Evolutionary conservation across 2,888 invertebrate genomes (phyloP).

Genomic region (Sphaeridia pumilis): DNA sequence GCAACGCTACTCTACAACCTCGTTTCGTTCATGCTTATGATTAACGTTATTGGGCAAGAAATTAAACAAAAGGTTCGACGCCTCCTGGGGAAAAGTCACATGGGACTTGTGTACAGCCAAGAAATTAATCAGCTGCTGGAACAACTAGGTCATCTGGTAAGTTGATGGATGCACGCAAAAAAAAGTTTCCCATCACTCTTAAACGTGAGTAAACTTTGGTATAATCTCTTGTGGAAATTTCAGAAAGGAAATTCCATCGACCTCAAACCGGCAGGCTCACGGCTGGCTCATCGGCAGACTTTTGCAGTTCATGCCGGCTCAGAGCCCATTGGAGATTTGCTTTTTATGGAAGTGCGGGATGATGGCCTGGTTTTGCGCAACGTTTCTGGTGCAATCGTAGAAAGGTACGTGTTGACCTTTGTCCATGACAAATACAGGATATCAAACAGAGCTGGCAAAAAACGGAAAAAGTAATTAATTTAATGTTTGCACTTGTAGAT

Average conservation of each 20-base stretch:
- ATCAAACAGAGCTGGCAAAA: neutral
- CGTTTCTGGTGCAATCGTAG: constrained; percentile 72
- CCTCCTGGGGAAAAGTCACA: constrained; percentile 93
- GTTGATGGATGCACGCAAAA: constrained; percentile 34
- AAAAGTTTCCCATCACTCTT: neutral
- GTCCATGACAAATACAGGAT: neutral
- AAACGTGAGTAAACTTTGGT: neutral
- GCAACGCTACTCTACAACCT: constrained; percentile 94
- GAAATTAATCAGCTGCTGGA: constrained; percentile 94
- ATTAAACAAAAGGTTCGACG: constrained; percentile 78
- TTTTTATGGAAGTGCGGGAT: constrained; percentile 90
- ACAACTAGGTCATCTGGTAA: constrained; percentile 83
- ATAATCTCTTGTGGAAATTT: constrained; percentile 23
- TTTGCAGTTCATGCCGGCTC: constrained; percentile 95
- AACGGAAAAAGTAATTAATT: neutral
- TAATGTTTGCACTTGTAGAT: constrained; percentile 45
- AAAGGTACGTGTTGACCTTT: constrained; percentile 39
- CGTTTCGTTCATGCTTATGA: constrained; percentile 88
- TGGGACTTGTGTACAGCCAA: constrained; percentile 92
- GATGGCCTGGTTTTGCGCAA: constrained; percentile 81
- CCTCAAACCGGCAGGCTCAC: constrained; percentile 86
- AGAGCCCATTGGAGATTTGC: constrained; percentile 78
- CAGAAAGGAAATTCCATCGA: constrained; percentile 98
- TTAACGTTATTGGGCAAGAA: constrained; percentile 72
- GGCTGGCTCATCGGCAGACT: constrained; percentile 88